A percentile compares a stretch with the other conserved stretches of the same genome.
Evolutionary conservation across 2,797 vertebrate species (phyloP).

Genomic region (Anguilla marmorata): DNA sequence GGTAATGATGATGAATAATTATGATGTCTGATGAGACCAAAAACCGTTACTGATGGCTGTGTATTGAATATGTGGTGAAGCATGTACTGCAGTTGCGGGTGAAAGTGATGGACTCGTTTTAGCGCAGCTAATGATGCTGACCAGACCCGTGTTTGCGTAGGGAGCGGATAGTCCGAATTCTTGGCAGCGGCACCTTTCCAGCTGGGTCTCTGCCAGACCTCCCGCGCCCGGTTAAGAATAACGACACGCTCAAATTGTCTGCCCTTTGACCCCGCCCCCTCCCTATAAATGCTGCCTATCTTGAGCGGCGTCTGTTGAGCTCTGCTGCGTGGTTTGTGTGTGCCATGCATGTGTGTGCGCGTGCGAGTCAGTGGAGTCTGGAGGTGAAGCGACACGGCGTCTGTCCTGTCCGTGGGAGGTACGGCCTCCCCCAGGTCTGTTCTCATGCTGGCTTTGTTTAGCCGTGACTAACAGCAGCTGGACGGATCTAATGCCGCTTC

Average conservation of each 20-base stretch:
- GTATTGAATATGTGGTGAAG: neutral
- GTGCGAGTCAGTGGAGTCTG: neutral
- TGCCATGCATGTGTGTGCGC: neutral
- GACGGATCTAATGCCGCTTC: slow-evolving; percentile 24
- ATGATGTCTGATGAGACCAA: neutral
- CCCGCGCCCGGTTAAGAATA: slow-evolving; percentile 44
- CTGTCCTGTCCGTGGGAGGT: neutral
- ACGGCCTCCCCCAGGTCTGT: slow-evolving; percentile 4
- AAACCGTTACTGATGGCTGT: neutral
- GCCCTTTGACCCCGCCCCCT: slow-evolving; percentile 40
- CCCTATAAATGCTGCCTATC: slow-evolving; percentile 25
- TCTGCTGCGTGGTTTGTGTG: neutral
- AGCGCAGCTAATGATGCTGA: neutral
- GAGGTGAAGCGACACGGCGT: neutral
- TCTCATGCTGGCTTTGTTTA: slow-evolving; percentile 39
- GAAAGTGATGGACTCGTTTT: neutral
- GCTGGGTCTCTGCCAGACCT: neutral
- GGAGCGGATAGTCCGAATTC: neutral
- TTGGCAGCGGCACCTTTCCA: neutral
- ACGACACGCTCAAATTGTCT: slow-evolving; percentile 60
- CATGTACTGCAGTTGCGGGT: neutral
- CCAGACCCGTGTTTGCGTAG: neutral
- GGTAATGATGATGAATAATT: neutral
- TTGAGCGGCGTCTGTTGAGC: slow-evolving; percentile 23
- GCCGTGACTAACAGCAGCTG: slow-evolving; percentile 38